Evolutionary conservation across 2,888 invertebrate genomes (phyloP), one percentile per base, ranked within the genome.

Genomic region (Mythimna pallens): DNA sequence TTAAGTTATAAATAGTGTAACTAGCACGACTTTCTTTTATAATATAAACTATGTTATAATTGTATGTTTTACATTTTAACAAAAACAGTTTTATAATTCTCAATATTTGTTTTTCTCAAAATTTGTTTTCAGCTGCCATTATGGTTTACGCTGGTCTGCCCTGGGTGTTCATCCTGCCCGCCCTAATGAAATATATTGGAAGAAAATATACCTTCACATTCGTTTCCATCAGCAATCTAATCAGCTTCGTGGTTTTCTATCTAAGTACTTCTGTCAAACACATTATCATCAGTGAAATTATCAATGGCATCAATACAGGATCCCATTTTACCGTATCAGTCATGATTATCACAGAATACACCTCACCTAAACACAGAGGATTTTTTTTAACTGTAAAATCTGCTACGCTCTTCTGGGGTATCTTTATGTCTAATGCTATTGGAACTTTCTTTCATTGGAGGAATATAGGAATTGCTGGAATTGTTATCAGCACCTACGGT

Each of bases 391-490:
- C 88, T 8, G 57, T 86, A 9, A 87, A 88, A 81, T 79, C 85
- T 20, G 86, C 87, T n/a, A 77, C 84, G 1, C 70, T 80, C 5
- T 82, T 80, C 12, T 82, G 82, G 82, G 82, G 82, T 22, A 68
- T 82, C 4, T 73, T 82, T 66, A 73, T 80, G 17, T 77, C 91
- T 0, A 91, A 91, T 76, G 80, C 82, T 3, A 80, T 91, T 4
- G 90, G 90, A 0, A 89, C 90, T 4, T 91, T 86, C 65, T 88
- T 81, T 17, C 85, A 89, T 67, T 91, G 89, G 89, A 89, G 78
- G 10, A 82, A 83, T 2, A 90, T 90, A 22, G 85, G 81, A 1
- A n/a, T 90, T 25, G 47, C 86, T n/a, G 86, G 87, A 0, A 73
- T 90, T 1, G 0, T 82, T 0, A 80, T 82, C 20, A 71, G 78